Base-by-base conservation (phyloP, 2,113 vertebrate species). In the Elanoides forficatus region DNA sequence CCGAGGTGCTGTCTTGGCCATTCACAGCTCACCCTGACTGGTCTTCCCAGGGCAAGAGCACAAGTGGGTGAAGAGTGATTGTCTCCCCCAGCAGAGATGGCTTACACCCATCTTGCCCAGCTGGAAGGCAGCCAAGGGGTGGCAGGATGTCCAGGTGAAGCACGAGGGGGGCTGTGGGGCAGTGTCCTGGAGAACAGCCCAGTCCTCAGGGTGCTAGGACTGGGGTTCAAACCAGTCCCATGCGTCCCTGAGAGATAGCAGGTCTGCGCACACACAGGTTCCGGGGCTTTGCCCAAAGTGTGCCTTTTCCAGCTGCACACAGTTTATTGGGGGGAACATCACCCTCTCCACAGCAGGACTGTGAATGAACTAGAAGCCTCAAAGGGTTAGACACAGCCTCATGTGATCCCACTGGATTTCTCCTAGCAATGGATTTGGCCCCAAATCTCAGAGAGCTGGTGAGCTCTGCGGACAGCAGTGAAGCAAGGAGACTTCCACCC, bases 181-280 rank as follows among this genome's bases (percentile, higher is more conserved):
- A 81, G 32, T 12, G 14, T 42, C 10, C 22, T 52, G 43, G 27
- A 65, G 56, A 87, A 34, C 19, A 79, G 26, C 14, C 13, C 52
- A 60, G 32, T 9, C 32, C 42, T 48, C 40, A 4, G 27, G 50
- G 6, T 14, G 21, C 23, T 86, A 66, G 32, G 29, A 25, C 12
- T 22, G 38, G 17, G 30, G 22, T 71, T 87, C 63, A 60, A 40
- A 18, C 53, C 58, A 55, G 50, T 6, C 34, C 40, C 70, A 53
- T 15, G 1, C 0, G 0, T 23, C 26, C 43, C 34, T 60, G 48
- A 53, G 67, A n/a, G 27, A n/a, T 2, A 29, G 34, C 27, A 89
- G 60, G 13, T 70, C 52, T 86, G 45, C 59, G 40, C 8, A 45
- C 15, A 58, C 32, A 36, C 19, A 19, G 18, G 3, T 16, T 26